Conservation (phyloP, 2,888 invertebrate species). For the Mythimna vitellina region DNA sequence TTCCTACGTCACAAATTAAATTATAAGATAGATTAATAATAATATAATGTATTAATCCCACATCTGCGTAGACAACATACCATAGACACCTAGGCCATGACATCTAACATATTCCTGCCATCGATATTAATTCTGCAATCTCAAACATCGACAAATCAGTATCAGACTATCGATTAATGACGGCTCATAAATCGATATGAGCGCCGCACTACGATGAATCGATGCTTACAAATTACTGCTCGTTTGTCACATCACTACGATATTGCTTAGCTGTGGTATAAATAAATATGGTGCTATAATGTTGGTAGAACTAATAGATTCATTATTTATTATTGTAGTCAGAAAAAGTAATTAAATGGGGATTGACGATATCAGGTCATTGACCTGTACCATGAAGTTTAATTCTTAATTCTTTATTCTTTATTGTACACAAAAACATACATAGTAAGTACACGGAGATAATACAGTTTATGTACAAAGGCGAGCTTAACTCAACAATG, state of each 20-base stretch:
- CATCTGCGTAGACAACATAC: not conserved
- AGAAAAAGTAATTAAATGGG: not conserved
- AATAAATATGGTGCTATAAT: slow-evolving; percentile 14
- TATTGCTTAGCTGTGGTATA: slow-evolving; percentile 36
- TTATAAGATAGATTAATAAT: slow-evolving; percentile 2
- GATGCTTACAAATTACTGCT: slow-evolving; percentile 67
- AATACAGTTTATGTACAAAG: too few species aligned
- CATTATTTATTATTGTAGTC: not conserved
- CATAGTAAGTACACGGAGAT: too few species aligned
- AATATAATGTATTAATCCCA: not conserved
- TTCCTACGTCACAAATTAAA: too few species aligned
- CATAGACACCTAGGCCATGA: slow-evolving; percentile 13
- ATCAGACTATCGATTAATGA: slow-evolving; percentile 64
- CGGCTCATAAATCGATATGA: slow-evolving; percentile 60
- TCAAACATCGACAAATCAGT: slow-evolving; percentile 59
- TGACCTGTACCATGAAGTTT: too few species aligned
- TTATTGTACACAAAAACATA: too few species aligned
- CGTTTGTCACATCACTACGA: slow-evolving; percentile 57
- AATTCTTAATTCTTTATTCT: too few species aligned
- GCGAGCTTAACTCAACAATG: too few species aligned
- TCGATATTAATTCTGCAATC: slow-evolving; percentile 55
- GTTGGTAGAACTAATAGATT: slow-evolving; percentile 7
- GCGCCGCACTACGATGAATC: slow-evolving; percentile 57
- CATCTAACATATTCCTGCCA: slow-evolving; percentile 47
- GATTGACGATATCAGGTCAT: too few species aligned